Conservation (phyloP, 2,797 vertebrate species). For the Gymnothorax reevesii region DNA sequence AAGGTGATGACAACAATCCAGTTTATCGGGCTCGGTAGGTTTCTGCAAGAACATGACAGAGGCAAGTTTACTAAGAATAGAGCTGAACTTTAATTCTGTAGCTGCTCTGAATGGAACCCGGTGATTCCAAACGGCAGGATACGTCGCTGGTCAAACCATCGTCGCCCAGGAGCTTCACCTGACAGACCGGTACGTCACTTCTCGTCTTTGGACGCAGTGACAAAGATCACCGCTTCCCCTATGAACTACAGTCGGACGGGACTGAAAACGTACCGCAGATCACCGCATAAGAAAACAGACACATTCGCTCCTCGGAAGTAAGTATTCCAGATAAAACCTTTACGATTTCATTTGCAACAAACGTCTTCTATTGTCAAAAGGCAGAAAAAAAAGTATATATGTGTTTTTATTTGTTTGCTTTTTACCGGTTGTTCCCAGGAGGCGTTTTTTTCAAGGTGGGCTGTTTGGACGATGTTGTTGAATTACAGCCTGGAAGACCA, state of each 20-base stretch:
- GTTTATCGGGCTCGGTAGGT: not conserved
- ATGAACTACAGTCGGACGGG: conserved; percentile 59
- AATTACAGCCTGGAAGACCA: not conserved
- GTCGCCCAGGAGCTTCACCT: conserved; percentile 40
- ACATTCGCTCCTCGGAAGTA: conserved; percentile 50
- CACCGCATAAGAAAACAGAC: conserved; percentile 33
- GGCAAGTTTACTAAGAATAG: not conserved
- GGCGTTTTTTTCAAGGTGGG: not conserved
- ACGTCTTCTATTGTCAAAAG: not conserved
- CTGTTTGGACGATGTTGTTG: not conserved
- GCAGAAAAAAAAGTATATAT: not conserved
- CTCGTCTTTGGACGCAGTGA: conserved; percentile 53
- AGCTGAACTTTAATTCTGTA: not conserved
- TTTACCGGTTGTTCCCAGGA: not conserved
- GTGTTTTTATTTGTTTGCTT: not conserved
- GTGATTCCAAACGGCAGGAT: not conserved
- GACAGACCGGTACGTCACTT: conserved; percentile 64
- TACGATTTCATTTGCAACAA: not conserved
- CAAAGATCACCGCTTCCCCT: conserved; percentile 67
- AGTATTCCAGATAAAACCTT: conserved; percentile 37
- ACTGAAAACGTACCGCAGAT: conserved; percentile 37
- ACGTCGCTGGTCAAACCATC: conserved; percentile 5
- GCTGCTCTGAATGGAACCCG: not conserved
- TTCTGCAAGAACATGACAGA: not conserved
- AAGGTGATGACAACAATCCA: not conserved